Evolutionary conservation across 1,140 invertebrate genomes (phyloP).

Genomic region (Drosophila carrolli): DNA sequence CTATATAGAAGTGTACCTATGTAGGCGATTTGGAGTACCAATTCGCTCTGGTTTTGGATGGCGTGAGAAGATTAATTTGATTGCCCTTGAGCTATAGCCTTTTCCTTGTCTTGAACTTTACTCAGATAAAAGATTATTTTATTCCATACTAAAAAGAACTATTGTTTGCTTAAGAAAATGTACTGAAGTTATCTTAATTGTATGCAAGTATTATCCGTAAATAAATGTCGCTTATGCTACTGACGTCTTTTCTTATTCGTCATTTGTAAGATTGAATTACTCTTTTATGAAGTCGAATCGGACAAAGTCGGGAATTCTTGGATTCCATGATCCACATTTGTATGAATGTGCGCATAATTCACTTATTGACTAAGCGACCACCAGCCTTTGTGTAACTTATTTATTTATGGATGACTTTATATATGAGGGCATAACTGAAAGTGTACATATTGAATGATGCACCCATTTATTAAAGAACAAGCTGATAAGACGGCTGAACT

Average conservation of each 20-base stretch:
- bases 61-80: constrained; percentile 19
- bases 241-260: background rate
- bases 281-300: background rate
- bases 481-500: constrained; percentile 40
- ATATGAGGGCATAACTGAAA: background rate
- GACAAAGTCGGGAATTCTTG: background rate
- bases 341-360: constrained; percentile 13
- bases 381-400: constrained; percentile 6
- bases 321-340: constrained; percentile 3
- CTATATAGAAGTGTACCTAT: constrained; percentile 17
- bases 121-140: background rate
- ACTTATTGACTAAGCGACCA: constrained; percentile 13
- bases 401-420: constrained; percentile 21
- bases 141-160: background rate
- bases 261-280: background rate
- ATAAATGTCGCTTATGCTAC: background rate
- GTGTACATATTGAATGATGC: constrained; percentile 5
- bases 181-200: background rate
- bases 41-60: constrained; percentile 6
- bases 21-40: constrained; percentile 4
- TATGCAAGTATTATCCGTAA: background rate
- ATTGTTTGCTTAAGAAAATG: background rate
- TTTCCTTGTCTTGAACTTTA: constrained; percentile 1
- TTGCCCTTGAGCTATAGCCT: background rate
- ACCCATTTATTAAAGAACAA: constrained; percentile 11